Percentiles rank a stretch among this genome's conserved stretches.
These are phyloP conservation scores for Nemotelus pantherinus DNA, from an alignment of 2,888 invertebrate genomes.

Conservation along the genomic window DNA sequence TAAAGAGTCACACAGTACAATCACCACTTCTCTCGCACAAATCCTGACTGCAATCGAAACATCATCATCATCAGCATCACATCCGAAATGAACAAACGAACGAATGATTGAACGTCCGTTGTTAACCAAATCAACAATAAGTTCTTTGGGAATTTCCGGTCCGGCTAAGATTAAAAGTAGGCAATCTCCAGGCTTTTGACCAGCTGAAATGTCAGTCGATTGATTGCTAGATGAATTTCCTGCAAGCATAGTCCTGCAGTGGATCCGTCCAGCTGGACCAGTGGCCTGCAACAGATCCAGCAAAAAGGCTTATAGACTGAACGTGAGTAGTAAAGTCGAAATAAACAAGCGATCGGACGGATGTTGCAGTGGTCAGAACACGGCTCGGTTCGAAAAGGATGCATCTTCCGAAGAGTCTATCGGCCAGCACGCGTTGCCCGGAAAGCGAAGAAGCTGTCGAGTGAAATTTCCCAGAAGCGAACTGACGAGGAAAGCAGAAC, in stretches of 20 bases:
- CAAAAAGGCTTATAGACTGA: too few relatives aligned
- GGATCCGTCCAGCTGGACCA: too few relatives aligned
- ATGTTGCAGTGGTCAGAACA: constrained; percentile 38
- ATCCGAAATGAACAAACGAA: neutral
- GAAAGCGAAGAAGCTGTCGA: neutral
- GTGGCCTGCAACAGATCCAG: too few relatives aligned
- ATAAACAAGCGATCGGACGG: constrained; percentile 39
- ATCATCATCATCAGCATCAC: too few relatives aligned
- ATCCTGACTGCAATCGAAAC: neutral
- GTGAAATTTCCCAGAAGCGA: constrained; percentile 33
- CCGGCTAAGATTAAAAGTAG: constrained; percentile 40
- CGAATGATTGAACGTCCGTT: neutral
- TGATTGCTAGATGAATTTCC: neutral
- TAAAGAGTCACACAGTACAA: constrained; percentile 30
- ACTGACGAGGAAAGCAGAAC: constrained; percentile 41
- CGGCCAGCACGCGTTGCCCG: neutral
- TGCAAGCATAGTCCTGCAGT: neutral
- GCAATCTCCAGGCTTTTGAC: constrained; percentile 28
- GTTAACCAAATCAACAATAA: constrained; percentile 19
- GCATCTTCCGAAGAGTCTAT: constrained; percentile 31
- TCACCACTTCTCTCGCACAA: constrained; percentile 10
- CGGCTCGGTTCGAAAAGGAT: constrained; percentile 25
- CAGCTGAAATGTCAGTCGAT: constrained; percentile 12
- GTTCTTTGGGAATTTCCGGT: constrained; percentile 41
- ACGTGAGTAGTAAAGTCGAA: constrained; percentile 6